Conservation (phyloP, 35 echinoderm and acorn worm genomes). For the Holothuria glaberrima region DNA sequence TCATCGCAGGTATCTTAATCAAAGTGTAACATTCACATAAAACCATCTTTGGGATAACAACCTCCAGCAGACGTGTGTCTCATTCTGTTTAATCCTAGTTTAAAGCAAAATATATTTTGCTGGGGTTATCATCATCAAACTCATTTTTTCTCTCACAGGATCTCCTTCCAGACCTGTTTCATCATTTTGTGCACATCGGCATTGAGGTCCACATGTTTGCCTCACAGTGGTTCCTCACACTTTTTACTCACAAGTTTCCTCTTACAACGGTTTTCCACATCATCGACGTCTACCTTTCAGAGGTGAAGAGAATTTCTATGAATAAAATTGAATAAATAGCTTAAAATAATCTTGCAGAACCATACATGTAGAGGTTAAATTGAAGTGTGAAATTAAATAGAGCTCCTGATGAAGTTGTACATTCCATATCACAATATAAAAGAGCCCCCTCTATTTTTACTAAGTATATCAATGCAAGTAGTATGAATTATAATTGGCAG, state of each 20-base stretch:
- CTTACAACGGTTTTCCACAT: conserved; percentile 95
- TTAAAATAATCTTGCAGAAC: too few species aligned
- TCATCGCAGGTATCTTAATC: too few species aligned
- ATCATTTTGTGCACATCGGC: conserved; percentile 85
- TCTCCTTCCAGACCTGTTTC: conserved; percentile 80
- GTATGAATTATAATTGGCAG: too few species aligned
- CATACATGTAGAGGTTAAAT: background rate
- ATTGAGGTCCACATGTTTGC: conserved; percentile 99
- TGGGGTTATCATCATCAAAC: background rate
- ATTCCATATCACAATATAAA: too few species aligned
- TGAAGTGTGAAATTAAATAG: background rate
- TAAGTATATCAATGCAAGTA: too few species aligned
- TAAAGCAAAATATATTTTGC: too few species aligned
- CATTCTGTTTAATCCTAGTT: background rate
- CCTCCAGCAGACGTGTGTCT: background rate
- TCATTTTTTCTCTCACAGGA: conserved; percentile 63
- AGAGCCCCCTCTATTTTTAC: too few species aligned
- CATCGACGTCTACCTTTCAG: conserved; percentile 95
- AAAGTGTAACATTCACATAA: too few species aligned
- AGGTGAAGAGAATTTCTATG: conserved; percentile 60
- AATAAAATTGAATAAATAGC: too few species aligned
- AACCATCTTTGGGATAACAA: too few species aligned
- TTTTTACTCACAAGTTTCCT: conserved; percentile 96
- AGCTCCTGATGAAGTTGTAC: background rate
- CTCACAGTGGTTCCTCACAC: conserved; percentile 98